These are phyloP conservation scores for Coelopa frigida DNA, from an alignment of 1,140 invertebrate genomes.

Conservation along the genomic window DNA sequence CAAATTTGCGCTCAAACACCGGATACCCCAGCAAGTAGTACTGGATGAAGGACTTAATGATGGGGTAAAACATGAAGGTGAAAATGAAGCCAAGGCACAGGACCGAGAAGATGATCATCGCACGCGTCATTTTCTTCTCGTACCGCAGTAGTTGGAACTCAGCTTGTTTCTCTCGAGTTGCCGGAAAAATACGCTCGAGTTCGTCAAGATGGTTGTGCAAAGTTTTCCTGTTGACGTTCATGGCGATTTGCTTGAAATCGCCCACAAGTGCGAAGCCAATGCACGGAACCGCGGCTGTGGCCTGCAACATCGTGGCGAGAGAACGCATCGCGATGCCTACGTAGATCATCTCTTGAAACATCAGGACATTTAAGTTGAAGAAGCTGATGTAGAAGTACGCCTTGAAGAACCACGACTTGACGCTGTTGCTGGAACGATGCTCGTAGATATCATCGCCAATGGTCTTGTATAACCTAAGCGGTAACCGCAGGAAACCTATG, in stretches of 20 bases:
- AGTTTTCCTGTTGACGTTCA: conserved; percentile 17
- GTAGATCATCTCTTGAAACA: conserved; percentile 28
- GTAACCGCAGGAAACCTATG: conserved; percentile 27
- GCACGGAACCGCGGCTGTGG: conserved; percentile 36
- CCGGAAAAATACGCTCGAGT: conserved; percentile 34
- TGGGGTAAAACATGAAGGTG: conserved; percentile 31
- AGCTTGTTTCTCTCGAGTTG: conserved; percentile 16
- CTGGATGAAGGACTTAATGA: conserved; percentile 27
- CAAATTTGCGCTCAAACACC: conserved; percentile 31
- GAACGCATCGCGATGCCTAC: conserved; percentile 28
- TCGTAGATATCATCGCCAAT: conserved; percentile 38
- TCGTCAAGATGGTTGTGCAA: conserved; percentile 24
- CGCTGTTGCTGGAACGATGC: conserved; percentile 23
- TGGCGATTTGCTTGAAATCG: conserved; percentile 30
- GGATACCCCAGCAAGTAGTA: conserved; percentile 28
- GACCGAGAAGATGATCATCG: conserved; percentile 29
- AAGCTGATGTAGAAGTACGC: conserved; percentile 29
- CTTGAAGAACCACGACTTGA: conserved; percentile 19
- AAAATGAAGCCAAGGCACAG: conserved; percentile 32
- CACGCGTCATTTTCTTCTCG: conserved; percentile 27
- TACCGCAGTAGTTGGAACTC: conserved; percentile 21
- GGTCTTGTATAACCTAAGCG: conserved; percentile 27
- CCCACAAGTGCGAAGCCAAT: conserved; percentile 37
- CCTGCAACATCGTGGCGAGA: conserved; percentile 27
- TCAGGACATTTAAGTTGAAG: conserved; percentile 32